Evolutionary conservation across 64 coral and sea anemone genomes (phyloP).

Genomic region (Dendronephthya gigantea): DNA sequence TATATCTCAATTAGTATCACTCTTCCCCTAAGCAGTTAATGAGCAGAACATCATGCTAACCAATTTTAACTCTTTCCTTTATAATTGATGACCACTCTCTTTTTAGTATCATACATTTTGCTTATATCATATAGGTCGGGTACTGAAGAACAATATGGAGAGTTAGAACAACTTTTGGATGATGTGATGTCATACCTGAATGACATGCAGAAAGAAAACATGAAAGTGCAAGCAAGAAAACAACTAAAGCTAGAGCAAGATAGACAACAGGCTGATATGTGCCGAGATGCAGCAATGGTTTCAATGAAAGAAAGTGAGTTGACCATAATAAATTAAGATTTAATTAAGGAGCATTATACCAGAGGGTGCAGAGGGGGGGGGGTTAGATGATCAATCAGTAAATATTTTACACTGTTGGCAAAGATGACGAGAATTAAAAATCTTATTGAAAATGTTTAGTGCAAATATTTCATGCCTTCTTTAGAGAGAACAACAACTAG

Average conservation of each 20-base stretch:
- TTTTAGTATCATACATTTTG: conserved; percentile 20
- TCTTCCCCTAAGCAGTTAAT: background rate
- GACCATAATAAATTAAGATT: background rate
- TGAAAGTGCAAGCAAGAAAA: conserved; percentile 22
- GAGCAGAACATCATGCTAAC: background rate
- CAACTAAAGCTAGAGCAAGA: conserved; percentile 2
- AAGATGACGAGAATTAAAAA: background rate
- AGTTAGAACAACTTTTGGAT: conserved; percentile 30
- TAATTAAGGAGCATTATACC: background rate
- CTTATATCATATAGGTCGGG: conserved; percentile 29
- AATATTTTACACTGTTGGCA: background rate
- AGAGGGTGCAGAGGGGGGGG: background rate
- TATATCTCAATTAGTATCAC: background rate
- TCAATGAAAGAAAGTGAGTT: conserved; percentile 30
- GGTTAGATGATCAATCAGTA: background rate
- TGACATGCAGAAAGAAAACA: conserved; percentile 27
- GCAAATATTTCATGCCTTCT: background rate
- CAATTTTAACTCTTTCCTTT: background rate
- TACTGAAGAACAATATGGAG: conserved; percentile 45
- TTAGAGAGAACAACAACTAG: background rate
- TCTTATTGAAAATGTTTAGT: background rate
- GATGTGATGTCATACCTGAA: conserved; percentile 33
- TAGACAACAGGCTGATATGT: conserved; percentile 12
- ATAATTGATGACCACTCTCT: background rate
- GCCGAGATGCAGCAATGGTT: conserved; percentile 42